These are phyloP conservation scores for Otocyon megalotis DNA, from an alignment of 2,113 vertebrate species.

Conservation along the genomic window DNA sequence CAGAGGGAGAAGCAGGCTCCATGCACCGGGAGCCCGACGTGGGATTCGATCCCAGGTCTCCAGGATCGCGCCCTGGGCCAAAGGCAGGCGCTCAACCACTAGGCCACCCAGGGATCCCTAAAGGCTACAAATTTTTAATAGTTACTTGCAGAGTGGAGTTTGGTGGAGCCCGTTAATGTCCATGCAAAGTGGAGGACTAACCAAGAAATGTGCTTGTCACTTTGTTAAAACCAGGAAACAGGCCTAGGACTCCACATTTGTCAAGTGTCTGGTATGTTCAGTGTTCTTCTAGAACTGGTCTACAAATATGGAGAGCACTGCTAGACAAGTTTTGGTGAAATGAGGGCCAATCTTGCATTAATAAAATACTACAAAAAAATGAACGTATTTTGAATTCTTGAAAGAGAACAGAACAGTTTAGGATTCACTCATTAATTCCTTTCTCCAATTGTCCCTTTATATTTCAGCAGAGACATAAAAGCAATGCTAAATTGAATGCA, in stretches of 20 bases:
- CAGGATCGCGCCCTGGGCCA: too few species aligned
- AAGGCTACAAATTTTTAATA: background rate
- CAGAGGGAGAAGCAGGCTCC: too few species aligned
- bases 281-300: background rate
- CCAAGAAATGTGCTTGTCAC: background rate
- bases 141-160: background rate
- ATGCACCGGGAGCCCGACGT: too few species aligned
- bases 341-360: background rate
- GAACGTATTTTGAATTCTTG: background rate
- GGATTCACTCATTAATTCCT: background rate
- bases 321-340: background rate
- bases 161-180: background rate
- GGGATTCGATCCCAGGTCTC: too few species aligned
- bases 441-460: background rate
- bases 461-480: conserved; percentile 3
- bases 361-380: background rate
- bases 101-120: too few species aligned
- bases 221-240: background rate
- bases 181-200: background rate
- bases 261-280: background rate
- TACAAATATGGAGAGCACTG: background rate
- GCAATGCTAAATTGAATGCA: background rate
- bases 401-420: background rate
- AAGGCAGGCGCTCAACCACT: too few species aligned
- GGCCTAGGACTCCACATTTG: background rate